Base-by-base conservation (phyloP, 2,888 invertebrate species). In the Augochlorella aurata region DNA sequence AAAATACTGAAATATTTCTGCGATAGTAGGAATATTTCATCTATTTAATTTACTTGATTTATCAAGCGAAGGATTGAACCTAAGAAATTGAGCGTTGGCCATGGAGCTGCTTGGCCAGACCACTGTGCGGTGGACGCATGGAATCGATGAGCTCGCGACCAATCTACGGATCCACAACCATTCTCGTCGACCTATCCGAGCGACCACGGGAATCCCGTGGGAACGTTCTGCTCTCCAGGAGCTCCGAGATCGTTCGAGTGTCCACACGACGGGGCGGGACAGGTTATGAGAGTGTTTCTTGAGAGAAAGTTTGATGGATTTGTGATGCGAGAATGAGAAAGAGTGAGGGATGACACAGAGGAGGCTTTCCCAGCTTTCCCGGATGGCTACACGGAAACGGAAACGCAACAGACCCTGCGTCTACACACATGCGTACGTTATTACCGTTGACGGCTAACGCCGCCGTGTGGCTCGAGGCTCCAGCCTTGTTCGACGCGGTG, bases 371-470 rank as follows among this genome's bases (percentile, higher is more conserved):
- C 79, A 61, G 63, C 75, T 76, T 77, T 76, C 74, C 72, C 81
- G 77, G 77, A 71, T 71, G 52, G 61, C 68, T 71, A 81, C 74
- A 77, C 75, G 78, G 70, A 74, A 77, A 77, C 75, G 79, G 70
- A 74, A 76, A 79, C 72, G 24, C 45, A 49, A 78, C 21, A 29
- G 58, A 38, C 24, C 24, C 58, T 14, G 21, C 45, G 65, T 74
- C 58, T 79, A 72, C 77, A 83, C 76, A 77, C 85, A 87, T 81
- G 85, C 87, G 84, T 81, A 78, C 79, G 81, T 44, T 79, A 84
- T 89, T 94, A 95, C 95, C 95, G 90, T 95, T 95, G 75, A 95
- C 95, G 85, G 94, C 93, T 81, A 95, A 93, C 50, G 93, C 90
- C 44, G 95, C 94, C 18, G 95, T 94, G 86, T 94, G 94, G 85